Base-by-base conservation (phyloP, 2,888 invertebrate species). In the Polyommatus iphigenia region DNA sequence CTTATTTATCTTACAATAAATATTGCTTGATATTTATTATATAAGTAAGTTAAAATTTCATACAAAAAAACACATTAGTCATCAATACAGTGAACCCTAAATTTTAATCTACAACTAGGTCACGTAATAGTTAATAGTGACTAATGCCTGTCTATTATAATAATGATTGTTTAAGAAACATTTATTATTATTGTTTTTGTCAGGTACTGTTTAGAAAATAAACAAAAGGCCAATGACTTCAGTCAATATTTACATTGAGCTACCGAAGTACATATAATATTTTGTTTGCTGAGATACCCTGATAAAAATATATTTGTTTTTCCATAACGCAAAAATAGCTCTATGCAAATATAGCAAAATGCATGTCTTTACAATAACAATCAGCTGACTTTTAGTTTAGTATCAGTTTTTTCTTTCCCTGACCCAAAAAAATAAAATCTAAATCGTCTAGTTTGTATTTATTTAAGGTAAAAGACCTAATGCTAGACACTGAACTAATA, bases 141-240 rank as follows among this genome's bases (percentile, higher is more conserved):
- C 62, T 62, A 20, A 62, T 20, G 62, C 10, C 1, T 62, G 13
- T 59, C 59, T 59, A 59, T 59, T 59, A 46, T 20, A 20, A 20
- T 20, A 20, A 10, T 46, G 2, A 57, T 57, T n/a, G n/a, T 57
- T 59, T 59, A 62, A 20, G 3, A 62, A 62, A 24, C 62, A 24
- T 62, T 13, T 24, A 13, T 24, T 59, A 59, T 59, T 62, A 62
- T 62, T 62, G 62, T 62, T 59, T 20, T 59, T 59, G 59, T 59
- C 20, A 20, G 24, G 10, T 62, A 62, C 13, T 62, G 62, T 24
- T 62, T 24, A 62, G 62, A 24, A 24, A 62, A 24, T 24, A 62
- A 62, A 62, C 62, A 62, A 62, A 62, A 62, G 62, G 13, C 62
- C 24, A 62, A 62, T 62, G 62, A 62, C 62, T 62, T 62, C 20